Percentiles rank a stretch among this genome's conserved stretches.
These are phyloP conservation scores for Solenopsis invicta DNA, from an alignment of 1,140 invertebrate genomes.

Conservation along the genomic window DNA sequence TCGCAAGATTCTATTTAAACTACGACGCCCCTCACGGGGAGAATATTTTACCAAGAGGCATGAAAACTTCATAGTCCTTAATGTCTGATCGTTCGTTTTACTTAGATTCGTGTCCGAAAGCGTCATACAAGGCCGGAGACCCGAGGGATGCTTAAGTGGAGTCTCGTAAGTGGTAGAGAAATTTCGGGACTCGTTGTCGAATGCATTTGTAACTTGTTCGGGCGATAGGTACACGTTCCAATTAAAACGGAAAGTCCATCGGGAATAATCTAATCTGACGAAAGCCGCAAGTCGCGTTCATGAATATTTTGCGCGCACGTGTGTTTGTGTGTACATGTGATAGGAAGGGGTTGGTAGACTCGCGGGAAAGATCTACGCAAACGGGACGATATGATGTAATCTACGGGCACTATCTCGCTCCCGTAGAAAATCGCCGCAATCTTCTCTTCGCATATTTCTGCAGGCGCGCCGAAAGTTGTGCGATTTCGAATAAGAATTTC, in stretches of 20 bases:
- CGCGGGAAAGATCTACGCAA: conserved; percentile 14
- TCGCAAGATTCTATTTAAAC: conserved; percentile 34
- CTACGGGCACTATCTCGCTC: background rate
- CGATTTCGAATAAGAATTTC: conserved; percentile 34
- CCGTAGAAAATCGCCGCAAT: conserved; percentile 14
- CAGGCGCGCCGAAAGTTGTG: conserved; percentile 1
- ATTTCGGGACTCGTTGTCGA: conserved; percentile 4
- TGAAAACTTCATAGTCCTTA: conserved; percentile 2
- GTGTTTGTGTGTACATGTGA: too few relatives aligned
- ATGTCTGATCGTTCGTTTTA: conserved; percentile 21
- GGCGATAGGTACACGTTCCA: conserved; percentile 43
- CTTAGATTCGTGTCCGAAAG: background rate
- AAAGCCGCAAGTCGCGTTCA: conserved; percentile 27
- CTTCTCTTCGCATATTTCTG: conserved; percentile 10
- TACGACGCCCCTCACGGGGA: background rate
- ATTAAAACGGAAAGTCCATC: conserved; percentile 53
- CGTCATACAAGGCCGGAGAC: background rate
- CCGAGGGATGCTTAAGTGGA: background rate
- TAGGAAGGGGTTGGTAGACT: background rate
- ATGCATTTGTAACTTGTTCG: background rate
- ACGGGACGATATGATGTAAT: conserved; percentile 9
- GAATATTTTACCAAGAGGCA: conserved; percentile 12
- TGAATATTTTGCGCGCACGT: conserved; percentile 19
- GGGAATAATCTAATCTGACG: conserved; percentile 31
- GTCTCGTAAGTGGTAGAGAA: background rate